Conservation (phyloP, 2,113 vertebrate species). For the Antechinus flavipes region DNA sequence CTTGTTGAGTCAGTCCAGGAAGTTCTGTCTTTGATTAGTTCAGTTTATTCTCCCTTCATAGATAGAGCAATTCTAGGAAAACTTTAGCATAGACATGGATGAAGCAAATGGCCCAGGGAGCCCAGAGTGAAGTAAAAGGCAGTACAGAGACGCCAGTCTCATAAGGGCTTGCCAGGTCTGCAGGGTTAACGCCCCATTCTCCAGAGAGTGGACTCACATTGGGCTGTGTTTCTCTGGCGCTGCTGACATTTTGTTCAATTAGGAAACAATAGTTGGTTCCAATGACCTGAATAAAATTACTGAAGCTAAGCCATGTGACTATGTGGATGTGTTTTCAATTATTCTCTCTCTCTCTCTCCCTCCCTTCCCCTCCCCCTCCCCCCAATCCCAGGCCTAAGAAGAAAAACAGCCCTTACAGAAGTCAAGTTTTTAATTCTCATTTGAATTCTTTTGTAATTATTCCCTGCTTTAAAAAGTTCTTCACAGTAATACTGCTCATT, state of each 20-base stretch:
- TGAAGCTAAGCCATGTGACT: slow-evolving; percentile 75
- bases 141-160: background rate
- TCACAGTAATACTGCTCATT: background rate
- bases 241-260: slow-evolving; percentile 75
- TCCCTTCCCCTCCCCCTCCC: slow-evolving; percentile 44
- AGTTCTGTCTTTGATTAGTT: slow-evolving; percentile 30
- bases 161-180: slow-evolving; percentile 45
- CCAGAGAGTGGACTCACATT: slow-evolving; percentile 58
- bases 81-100: background rate
- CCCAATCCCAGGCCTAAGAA: slow-evolving; percentile 79
- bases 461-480: slow-evolving; percentile 24
- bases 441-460: slow-evolving; percentile 22
- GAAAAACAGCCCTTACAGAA: slow-evolving; percentile 78
- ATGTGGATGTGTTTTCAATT: slow-evolving; percentile 83
- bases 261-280: slow-evolving; percentile 77
- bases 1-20: slow-evolving; percentile 10
- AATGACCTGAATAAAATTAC: slow-evolving; percentile 78
- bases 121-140: background rate
- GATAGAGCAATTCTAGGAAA: background rate
- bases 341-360: slow-evolving; percentile 75
- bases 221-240: slow-evolving; percentile 75
- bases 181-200: slow-evolving; percentile 63
- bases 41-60: rapidly evolving
- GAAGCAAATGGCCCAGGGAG: background rate
- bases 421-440: slow-evolving; percentile 73